phyloP scores from a whole-genome alignment of 2,113 vertebrate species.

The Lophura nycthemera region DNA sequence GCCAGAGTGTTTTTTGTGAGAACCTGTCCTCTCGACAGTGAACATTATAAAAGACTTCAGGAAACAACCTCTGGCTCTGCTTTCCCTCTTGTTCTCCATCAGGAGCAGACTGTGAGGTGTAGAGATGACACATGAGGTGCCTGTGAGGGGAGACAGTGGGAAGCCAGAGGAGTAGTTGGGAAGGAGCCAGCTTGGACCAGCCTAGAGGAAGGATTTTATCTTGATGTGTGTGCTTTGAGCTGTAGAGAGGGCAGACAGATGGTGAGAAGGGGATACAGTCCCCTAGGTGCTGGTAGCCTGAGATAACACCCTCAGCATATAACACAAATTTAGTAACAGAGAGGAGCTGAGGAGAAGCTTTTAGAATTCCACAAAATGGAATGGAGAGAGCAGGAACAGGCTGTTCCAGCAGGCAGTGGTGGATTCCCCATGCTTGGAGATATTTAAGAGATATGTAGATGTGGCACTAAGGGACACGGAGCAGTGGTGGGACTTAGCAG shows the following conservation, averaged over 20 bases:
- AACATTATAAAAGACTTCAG: background rate
- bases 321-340: background rate
- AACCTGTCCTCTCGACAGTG: background rate
- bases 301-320: background rate
- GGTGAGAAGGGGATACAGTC: background rate
- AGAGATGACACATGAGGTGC: background rate
- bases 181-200: background rate
- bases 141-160: background rate
- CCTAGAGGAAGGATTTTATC: background rate
- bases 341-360: background rate
- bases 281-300: background rate
- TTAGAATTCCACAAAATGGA: background rate
- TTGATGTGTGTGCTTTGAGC: background rate
- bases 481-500: background rate
- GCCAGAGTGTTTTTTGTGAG: background rate
- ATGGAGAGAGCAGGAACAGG: background rate
- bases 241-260: background rate
- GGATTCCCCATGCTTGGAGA: background rate
- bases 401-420: background rate
- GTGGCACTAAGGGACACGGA: background rate
- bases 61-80: background rate
- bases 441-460: background rate
- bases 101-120: background rate
- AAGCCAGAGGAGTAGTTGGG: background rate
- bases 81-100: background rate